Evolutionary conservation across 1,140 invertebrate genomes (phyloP).

Genomic region (Notospermus geniculatus): DNA sequence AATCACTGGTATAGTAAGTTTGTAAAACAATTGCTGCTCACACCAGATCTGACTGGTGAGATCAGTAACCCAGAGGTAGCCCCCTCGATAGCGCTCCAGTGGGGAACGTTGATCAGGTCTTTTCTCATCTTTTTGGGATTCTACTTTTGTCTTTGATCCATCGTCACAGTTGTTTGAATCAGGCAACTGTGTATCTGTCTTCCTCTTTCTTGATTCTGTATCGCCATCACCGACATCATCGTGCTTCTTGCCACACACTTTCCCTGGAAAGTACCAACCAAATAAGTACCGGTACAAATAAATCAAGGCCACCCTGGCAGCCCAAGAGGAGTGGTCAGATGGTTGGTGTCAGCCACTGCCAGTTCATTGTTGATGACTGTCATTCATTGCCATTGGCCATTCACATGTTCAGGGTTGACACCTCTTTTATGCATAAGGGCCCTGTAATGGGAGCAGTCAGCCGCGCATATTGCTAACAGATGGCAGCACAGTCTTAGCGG

Average conservation of each 20-base stretch:
- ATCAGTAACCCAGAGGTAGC: constrained; percentile 43
- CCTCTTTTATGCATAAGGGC: too few relatives aligned
- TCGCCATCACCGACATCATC: constrained; percentile 15
- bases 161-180: background rate
- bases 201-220: constrained; percentile 14
- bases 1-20: constrained; percentile 24
- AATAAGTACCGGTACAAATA: too few relatives aligned
- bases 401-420: too few relatives aligned
- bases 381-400: too few relatives aligned
- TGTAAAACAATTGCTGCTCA: constrained; percentile 42
- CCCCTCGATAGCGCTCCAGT: constrained; percentile 28
- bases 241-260: background rate
- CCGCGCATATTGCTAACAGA: too few relatives aligned
- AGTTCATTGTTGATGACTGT: too few relatives aligned
- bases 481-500: too few relatives aligned
- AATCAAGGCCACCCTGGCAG: too few relatives aligned
- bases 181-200: constrained; percentile 15
- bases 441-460: too few relatives aligned
- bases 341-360: too few relatives aligned
- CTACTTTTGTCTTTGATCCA: background rate
- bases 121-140: background rate
- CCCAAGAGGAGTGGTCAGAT: too few relatives aligned
- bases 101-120: constrained; percentile 12
- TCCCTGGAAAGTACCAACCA: too few relatives aligned
- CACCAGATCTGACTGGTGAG: constrained; percentile 43